Percentiles rank a stretch among this genome's conserved stretches.
Evolutionary conservation across 2,113 vertebrate genomes (phyloP).

Genomic region (Benthochromis sp.): DNA sequence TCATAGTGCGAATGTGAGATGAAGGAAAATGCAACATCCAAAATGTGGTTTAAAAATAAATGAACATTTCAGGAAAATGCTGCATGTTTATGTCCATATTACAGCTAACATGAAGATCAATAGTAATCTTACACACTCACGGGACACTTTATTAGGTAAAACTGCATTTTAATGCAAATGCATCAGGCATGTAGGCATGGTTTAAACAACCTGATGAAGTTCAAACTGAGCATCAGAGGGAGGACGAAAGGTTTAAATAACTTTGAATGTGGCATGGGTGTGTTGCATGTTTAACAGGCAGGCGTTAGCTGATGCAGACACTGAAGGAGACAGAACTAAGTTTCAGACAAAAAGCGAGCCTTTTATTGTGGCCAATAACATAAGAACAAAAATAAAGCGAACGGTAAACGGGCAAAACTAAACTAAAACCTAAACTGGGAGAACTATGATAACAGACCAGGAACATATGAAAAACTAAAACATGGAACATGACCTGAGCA

Average conservation of each 20-base stretch:
- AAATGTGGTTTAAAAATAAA: not conserved
- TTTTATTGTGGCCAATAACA: not conserved
- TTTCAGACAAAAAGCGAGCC: accelerated
- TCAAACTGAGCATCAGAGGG: not conserved
- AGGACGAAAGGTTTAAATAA: not conserved
- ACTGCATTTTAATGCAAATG: not conserved
- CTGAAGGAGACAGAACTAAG: not conserved
- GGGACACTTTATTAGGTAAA: not conserved
- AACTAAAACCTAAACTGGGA: not conserved
- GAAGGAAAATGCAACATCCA: not conserved
- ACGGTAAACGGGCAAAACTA: not conserved
- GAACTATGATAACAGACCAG: not conserved
- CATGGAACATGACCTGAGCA: not conserved
- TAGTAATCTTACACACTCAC: not conserved
- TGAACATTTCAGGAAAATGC: not conserved
- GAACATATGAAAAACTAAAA: not conserved
- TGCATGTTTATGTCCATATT: not conserved
- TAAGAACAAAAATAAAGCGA: not conserved
- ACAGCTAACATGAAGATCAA: not conserved
- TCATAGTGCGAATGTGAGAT: not conserved
- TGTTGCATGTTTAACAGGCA: not conserved
- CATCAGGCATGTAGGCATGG: not conserved
- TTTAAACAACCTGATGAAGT: not conserved
- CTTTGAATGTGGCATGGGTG: not conserved
- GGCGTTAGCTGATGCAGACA: accelerated